phyloP scores from a whole-genome alignment of 2,888 invertebrate genomes.

The Dynastes hyllus region DNA sequence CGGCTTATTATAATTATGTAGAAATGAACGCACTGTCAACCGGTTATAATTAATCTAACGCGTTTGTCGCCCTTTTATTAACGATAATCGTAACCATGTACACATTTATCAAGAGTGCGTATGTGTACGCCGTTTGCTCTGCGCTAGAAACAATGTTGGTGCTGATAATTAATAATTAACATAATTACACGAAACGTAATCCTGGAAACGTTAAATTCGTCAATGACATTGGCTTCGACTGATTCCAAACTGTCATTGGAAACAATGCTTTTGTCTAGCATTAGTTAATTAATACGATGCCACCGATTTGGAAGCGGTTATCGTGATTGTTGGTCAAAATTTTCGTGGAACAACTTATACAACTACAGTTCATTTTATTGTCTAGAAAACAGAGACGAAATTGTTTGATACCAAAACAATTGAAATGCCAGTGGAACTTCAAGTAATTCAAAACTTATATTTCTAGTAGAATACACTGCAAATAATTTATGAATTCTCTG shows the following conservation, averaged over 20 bases:
- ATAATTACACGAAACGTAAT: conserved; percentile 28
- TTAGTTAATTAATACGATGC: neutral
- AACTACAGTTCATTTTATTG: too few relatives aligned
- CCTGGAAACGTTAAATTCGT: conserved; percentile 24
- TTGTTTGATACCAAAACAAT: too few relatives aligned
- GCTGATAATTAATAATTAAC: conserved; percentile 36
- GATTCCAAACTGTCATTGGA: neutral
- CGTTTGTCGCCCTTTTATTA: conserved; percentile 5
- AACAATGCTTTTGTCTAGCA: neutral
- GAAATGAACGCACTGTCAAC: conserved; percentile 11
- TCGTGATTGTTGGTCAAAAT: neutral
- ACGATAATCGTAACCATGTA: neutral
- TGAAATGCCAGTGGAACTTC: too few relatives aligned
- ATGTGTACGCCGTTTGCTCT: neutral
- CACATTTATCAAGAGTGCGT: neutral
- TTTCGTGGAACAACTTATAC: neutral
- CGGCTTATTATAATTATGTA: conserved; percentile 30
- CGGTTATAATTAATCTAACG: conserved; percentile 20
- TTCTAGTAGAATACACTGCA: too few relatives aligned
- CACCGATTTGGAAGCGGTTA: neutral
- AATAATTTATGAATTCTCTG: too few relatives aligned
- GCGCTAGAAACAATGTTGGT: conserved; percentile 2
- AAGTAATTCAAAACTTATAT: too few relatives aligned
- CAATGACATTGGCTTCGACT: neutral
- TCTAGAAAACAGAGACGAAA: too few relatives aligned